These are phyloP conservation scores for Auanema freiburgensis DNA, from an alignment of 2,888 invertebrate species.

Conservation along the genomic window DNA sequence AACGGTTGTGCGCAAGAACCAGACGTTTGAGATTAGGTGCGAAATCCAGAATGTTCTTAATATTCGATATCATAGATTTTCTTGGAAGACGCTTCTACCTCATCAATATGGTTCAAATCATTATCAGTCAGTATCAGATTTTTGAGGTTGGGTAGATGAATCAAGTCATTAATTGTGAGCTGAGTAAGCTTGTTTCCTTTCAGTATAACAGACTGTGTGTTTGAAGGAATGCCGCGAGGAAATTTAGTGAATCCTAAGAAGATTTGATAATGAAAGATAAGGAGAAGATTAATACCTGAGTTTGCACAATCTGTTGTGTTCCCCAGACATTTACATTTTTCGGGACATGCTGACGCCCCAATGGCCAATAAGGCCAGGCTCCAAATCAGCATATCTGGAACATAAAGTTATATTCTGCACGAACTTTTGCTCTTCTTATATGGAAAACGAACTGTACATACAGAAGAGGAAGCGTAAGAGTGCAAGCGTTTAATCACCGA, in stretches of 20 bases:
- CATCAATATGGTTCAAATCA: slow-evolving; percentile 28
- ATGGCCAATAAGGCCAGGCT: slow-evolving; percentile 17
- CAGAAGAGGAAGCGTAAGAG: too few species aligned
- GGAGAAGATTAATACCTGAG: too few species aligned
- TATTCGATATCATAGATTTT: neutral
- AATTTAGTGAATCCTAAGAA: too few species aligned
- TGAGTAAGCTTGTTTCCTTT: slow-evolving; percentile 12
- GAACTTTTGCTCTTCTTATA: too few species aligned
- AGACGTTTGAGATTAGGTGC: slow-evolving; percentile 43
- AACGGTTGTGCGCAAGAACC: slow-evolving; percentile 44
- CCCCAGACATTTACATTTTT: slow-evolving; percentile 16
- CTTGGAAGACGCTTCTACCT: slow-evolving; percentile 17
- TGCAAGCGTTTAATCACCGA: too few species aligned
- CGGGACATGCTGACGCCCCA: slow-evolving; percentile 12
- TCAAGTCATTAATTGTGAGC: slow-evolving; percentile 16
- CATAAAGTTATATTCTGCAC: too few species aligned
- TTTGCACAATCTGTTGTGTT: slow-evolving; percentile 17
- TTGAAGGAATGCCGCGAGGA: slow-evolving; percentile 12
- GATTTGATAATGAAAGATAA: too few species aligned
- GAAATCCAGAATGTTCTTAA: neutral
- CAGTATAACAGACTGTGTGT: slow-evolving; percentile 18
- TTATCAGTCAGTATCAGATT: slow-evolving; percentile 33
- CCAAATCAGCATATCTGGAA: too few species aligned
- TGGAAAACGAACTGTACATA: too few species aligned
- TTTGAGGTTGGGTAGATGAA: slow-evolving; percentile 21